Base-by-base conservation (phyloP, 2,113 vertebrate genomes). In the Labrus mixtus region DNA sequence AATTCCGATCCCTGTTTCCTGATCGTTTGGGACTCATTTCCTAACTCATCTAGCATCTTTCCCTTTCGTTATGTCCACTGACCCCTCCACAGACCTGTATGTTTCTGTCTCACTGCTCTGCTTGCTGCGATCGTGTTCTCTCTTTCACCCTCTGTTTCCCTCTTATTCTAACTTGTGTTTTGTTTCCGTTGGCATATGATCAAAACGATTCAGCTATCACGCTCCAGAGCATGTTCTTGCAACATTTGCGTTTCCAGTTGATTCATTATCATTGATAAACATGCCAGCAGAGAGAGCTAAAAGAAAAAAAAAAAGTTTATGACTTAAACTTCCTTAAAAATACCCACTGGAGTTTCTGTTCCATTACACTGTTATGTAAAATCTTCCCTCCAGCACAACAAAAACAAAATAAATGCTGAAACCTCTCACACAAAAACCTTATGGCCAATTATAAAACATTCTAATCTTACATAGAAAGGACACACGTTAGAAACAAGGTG, bases 141-240 rank as follows among this genome's bases (percentile, higher is more conserved):
- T 46, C 9, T 46, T 62, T 50, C 45, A 6, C 58, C 50, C 23
- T 82, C n/a, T 56, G 22, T 10, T 69, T 53, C 59, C 51, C 20
- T 81, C 12, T 55, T 22, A 10, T 65, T 51, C 48, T 39, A 48
- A 57, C 39, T 60, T 79, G 23, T 73, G 73, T 70, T 70, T 77
- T 68, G 54, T 81, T 85, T 83, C 59, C 33, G 36, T 6, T 66
- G 68, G 76, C 68, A 68, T 4, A 8, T 37, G 23, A 72, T 76
- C 57, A 73, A 67, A 36, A 78, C 55, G 29, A 70, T 37, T 59
- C 51, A 69, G 48, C 43, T 60, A 39, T 66, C 17, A 12, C 9
- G 12, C 33, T 61, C 56, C 41, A 68, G 33, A 69, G 70, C 62
- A 68, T 66, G 75, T 78, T 36, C 23, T 48, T 17, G 17, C 15